Percentiles rank a stretch among this genome's conserved stretches.
These are phyloP conservation scores for Cyprichromis sp. DNA, from an alignment of 2,113 vertebrate species.

Conservation along the genomic window DNA sequence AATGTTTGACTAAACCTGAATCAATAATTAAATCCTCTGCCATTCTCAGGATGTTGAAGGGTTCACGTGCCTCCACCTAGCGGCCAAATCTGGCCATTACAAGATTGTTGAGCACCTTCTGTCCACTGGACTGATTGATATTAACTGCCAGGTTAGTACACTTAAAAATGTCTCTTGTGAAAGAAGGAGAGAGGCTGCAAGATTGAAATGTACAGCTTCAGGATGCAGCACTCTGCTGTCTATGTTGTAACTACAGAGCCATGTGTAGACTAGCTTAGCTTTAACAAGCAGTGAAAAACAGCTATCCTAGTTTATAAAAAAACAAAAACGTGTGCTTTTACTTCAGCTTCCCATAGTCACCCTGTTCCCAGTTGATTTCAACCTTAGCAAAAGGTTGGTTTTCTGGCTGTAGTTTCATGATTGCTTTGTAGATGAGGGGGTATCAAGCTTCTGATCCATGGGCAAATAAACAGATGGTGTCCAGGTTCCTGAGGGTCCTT, in stretches of 20 bases:
- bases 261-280: neutral
- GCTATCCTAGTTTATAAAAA: neutral
- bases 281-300: neutral
- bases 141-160: slow-evolving; percentile 88
- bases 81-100: slow-evolving; percentile 93
- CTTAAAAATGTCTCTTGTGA: neutral
- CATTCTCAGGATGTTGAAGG: slow-evolving; percentile 85
- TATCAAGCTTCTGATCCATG: neutral
- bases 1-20: neutral
- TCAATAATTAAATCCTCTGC: neutral
- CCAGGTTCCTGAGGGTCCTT: neutral
- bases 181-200: neutral
- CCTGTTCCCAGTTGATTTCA: neutral
- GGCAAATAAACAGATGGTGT: neutral
- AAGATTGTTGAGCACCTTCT: slow-evolving; percentile 86
- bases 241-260: neutral
- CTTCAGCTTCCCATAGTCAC: neutral
- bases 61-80: slow-evolving; percentile 92
- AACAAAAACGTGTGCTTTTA: neutral
- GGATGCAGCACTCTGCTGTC: neutral
- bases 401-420: neutral
- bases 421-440: neutral
- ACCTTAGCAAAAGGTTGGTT: neutral
- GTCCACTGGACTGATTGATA: slow-evolving; percentile 80
- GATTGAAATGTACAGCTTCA: neutral